Evolutionary conservation across 2,797 vertebrate genomes (phyloP), one percentile per base, ranked within the genome.

Genomic region (Rhinella marina): DNA sequence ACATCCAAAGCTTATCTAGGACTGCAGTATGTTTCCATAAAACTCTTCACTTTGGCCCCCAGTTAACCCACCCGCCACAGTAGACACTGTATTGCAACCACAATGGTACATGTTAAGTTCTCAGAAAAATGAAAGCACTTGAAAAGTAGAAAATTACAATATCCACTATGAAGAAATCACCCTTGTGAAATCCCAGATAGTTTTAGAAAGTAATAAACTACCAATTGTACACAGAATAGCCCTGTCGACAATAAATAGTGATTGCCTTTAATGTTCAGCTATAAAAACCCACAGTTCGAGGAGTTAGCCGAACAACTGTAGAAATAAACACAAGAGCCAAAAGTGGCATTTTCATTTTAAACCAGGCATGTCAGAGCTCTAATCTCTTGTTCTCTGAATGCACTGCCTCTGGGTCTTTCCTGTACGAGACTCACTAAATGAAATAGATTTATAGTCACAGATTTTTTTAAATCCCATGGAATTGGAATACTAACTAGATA

Each of bases 361-460:
- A 89, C 52, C 85, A 89, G 84, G 73, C 88, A 89, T 86, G 85
- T 82, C 85, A 89, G 52, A 50, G 73, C 88, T 86, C 84, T 86
- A 89, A 89, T 89, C 88, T 89, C 84, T 83, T 86, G 80, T 86
- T 83, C 88, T 89, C 73, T 27, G 81, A 76, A 86, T 83, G 88
- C 80, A 72, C 73, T 86, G 88, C 88, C 88, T 89, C 80, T 86
- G 88, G 88, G 84, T 84, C 86, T 79, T 89, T 89, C 73, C 81
- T 89, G 73, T 79, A 52, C 73, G n/a, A 89, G 81, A 52, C 84
- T 89, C 85, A 80, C 81, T 89, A 89, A 89, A 89, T 89, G 61
- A 86, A 89, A 89, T 86, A 89, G 85, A 89, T 89, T 89, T 89
- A 89, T 83, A 89, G 88, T 78, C 73, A 62, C 79, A 62, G 78